phyloP scores from a whole-genome alignment of 2,888 invertebrate species.

The Phymatocera aterrima region DNA sequence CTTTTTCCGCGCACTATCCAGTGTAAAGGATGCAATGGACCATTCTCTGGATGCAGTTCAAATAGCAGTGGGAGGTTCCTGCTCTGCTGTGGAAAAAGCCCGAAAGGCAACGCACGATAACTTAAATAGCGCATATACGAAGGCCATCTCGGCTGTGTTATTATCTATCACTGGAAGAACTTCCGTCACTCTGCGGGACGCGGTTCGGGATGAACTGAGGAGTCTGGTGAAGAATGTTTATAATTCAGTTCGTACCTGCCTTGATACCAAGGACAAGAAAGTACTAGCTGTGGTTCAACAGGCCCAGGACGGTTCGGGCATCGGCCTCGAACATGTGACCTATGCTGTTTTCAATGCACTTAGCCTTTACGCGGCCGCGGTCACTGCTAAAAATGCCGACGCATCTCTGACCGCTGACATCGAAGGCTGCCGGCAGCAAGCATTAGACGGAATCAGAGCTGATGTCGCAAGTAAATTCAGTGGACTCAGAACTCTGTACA shows the following conservation, averaged over 20 bases:
- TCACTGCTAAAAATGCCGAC: neutral
- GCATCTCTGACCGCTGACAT: neutral
- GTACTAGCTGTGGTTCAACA: neutral
- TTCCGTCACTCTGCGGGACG: neutral
- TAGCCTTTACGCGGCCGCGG: neutral
- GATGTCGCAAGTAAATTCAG: neutral
- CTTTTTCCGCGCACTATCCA: neutral
- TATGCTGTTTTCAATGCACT: slow-evolving; percentile 1
- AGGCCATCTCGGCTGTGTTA: neutral
- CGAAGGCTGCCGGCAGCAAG: neutral
- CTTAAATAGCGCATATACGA: neutral
- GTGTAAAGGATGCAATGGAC: neutral
- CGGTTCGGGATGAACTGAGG: neutral
- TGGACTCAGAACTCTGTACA: neutral
- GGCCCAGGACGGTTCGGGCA: neutral
- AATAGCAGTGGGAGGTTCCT: neutral
- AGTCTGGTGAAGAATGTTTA: neutral
- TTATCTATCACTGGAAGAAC: neutral
- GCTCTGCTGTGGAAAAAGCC: neutral
- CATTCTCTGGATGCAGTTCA: neutral
- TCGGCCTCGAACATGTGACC: neutral
- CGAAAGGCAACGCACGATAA: neutral
- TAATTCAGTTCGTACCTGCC: neutral
- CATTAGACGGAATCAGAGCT: neutral
- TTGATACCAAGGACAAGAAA: neutral